Conservation (phyloP, 2,797 vertebrate genomes). For the Choloepus didactylus region DNA sequence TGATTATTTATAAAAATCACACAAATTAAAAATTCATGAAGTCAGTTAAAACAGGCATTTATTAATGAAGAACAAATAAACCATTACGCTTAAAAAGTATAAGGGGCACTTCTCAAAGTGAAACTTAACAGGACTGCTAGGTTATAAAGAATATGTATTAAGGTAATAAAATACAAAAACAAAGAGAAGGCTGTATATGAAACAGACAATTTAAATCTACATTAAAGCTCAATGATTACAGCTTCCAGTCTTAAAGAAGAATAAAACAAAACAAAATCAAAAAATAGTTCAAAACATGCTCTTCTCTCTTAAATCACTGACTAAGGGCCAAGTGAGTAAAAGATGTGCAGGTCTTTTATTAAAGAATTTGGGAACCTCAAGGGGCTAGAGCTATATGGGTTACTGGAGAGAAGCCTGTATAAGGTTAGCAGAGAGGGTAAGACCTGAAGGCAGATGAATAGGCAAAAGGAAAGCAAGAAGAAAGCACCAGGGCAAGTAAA, state of each 20-base stretch:
- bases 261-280: not conserved
- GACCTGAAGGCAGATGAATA: too few species aligned
- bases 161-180: constrained; percentile 14
- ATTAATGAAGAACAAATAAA: constrained; percentile 59
- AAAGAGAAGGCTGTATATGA: not conserved
- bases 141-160: not conserved
- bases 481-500: not conserved
- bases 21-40: constrained; percentile 40
- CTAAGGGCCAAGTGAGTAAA: not conserved
- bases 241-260: constrained; percentile 3
- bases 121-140: not conserved
- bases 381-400: not conserved
- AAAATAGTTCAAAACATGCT: not conserved
- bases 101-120: constrained; percentile 37
- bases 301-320: constrained; percentile 11
- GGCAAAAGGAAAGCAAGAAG: not conserved
- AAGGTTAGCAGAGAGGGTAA: not conserved
- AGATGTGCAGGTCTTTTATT: not conserved
- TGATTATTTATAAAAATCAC: constrained; percentile 11
- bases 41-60: constrained; percentile 19
- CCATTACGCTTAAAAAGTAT: constrained; percentile 16
- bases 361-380: not conserved
- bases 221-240: not conserved
- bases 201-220: constrained; percentile 11
- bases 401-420: not conserved